Evolutionary conservation across 2,888 invertebrate species (phyloP), one percentile per base, ranked within the genome.

Genomic region (Cynaeus angustus): DNA sequence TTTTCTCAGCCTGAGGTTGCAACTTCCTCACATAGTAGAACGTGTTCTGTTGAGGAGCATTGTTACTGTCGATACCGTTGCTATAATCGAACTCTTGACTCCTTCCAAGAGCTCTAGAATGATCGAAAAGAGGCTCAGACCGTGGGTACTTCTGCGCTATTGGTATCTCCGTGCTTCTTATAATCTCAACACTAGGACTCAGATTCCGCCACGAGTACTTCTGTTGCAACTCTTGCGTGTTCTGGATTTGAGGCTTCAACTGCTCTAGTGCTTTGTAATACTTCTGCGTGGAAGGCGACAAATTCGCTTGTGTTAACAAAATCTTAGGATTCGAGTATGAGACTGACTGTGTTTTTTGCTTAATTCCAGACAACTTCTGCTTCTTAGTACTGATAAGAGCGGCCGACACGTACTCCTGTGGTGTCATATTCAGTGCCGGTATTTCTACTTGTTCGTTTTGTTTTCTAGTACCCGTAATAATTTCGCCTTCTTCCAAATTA

Each of bases 61-160:
- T 62, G 41, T 21, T 48, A 6, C 10, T 58, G 6, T 79, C 77
- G 56, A 86, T 78, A 0, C 84, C 86, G 68, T 87, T 86, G 0
- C 85, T 83, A 55, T 86, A 82, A 74, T 87, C 87, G 70, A 87
- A 87, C 0, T 85, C 85, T 77, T 86, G 86, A 65, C 86, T 86
- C 38, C 80, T 83, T 0, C 85, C 86, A 4, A 87, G 72, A 5
- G 87, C 86, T 0, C 82, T 84, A 0, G 82, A 82, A 59, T 87
- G 87, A 74, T 87, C 86, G 55, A 87, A 87, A 16, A 1, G 5
- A 5, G 61, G 10, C 8, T 53, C 66, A 38, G 61, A 10, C 37
- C 52, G 14, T 30, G 43, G 8, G 12, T 33, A 53, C 41, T 37
- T 53, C 1, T 38, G 14, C 1, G 45, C 45, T 14, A 70, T 37